A percentile compares a stretch with the other conserved stretches of the same genome.
Conservation (phyloP, 2,888 invertebrate genomes). For the Blastobasis lacticolella region DNA sequence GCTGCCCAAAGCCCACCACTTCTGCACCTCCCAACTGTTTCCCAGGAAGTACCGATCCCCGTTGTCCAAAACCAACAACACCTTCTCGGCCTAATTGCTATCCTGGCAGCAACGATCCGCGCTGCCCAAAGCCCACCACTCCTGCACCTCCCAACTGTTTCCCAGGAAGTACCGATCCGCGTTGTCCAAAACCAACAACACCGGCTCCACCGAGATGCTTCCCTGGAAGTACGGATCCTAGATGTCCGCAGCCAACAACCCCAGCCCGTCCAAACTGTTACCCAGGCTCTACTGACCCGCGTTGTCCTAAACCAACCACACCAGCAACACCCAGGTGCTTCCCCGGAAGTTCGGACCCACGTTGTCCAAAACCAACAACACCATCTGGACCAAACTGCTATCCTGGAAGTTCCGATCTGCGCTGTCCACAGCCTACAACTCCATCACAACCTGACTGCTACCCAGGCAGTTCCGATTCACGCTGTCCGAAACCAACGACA, state of each 20-base stretch:
- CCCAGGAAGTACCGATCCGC: conserved; percentile 42
- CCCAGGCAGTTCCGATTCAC: conserved; percentile 28
- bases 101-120: conserved; percentile 24
- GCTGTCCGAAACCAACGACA: conserved; percentile 11
- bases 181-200: conserved; percentile 25
- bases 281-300: conserved; percentile 27
- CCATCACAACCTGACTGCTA: conserved; percentile 23
- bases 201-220: conserved; percentile 16
- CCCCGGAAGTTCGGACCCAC: conserved; percentile 18
- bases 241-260: conserved; percentile 34
- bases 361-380: conserved; percentile 18
- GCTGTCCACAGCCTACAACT: conserved; percentile 17
- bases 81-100: conserved; percentile 20
- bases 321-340: conserved; percentile 19
- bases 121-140: conserved; percentile 20
- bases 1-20: conserved; percentile 22
- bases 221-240: conserved; percentile 35
- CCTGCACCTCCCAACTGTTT: conserved; percentile 22
- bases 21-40: conserved; percentile 15
- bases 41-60: conserved; percentile 10
- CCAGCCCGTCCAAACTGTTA: conserved; percentile 27
- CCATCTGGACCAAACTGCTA: conserved; percentile 14
- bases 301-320: conserved; percentile 27
- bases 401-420: conserved; percentile 18
- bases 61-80: conserved; percentile 16